Percentiles rank a stretch among this genome's conserved stretches.
These are phyloP conservation scores for Tragelaphus scriptus DNA, from an alignment of 2,113 vertebrate species.

Conservation along the genomic window DNA sequence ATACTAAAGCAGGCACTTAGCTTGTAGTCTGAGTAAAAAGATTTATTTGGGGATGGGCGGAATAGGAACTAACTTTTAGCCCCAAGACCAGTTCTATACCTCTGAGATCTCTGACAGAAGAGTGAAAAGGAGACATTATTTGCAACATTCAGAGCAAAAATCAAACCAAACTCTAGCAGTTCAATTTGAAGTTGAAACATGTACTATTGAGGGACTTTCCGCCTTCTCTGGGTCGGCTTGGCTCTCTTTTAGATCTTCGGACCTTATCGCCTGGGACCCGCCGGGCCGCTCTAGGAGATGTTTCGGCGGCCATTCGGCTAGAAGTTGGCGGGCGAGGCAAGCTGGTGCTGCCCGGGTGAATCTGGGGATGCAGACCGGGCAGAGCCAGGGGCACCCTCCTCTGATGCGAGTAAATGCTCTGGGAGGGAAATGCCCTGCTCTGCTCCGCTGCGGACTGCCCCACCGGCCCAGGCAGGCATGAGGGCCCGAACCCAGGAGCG, in stretches of 20 bases:
- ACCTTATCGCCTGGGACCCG: not conserved
- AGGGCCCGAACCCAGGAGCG: accelerated
- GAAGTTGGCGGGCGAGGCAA: too few relatives aligned
- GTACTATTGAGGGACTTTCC: not conserved
- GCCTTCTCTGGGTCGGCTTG: not conserved
- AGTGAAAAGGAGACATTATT: not conserved
- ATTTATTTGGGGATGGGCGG: accelerated
- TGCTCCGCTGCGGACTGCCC: not conserved
- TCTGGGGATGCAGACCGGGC: not conserved
- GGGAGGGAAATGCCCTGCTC: not conserved
- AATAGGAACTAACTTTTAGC: not conserved
- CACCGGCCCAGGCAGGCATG: accelerated
- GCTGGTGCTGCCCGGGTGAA: not conserved
- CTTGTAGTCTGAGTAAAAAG: not conserved
- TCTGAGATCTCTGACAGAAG: not conserved
- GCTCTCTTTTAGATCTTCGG: not conserved
- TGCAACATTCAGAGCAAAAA: not conserved
- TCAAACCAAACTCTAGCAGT: not conserved
- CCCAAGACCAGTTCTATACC: not conserved
- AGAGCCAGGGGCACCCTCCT: not conserved
- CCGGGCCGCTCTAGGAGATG: not conserved
- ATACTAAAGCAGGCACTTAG: not conserved
- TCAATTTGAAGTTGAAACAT: not conserved
- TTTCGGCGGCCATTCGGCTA: not conserved
- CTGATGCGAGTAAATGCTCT: not conserved